Conservation (phyloP, 2,888 invertebrate genomes). For the Ichneumoninae sp. region DNA sequence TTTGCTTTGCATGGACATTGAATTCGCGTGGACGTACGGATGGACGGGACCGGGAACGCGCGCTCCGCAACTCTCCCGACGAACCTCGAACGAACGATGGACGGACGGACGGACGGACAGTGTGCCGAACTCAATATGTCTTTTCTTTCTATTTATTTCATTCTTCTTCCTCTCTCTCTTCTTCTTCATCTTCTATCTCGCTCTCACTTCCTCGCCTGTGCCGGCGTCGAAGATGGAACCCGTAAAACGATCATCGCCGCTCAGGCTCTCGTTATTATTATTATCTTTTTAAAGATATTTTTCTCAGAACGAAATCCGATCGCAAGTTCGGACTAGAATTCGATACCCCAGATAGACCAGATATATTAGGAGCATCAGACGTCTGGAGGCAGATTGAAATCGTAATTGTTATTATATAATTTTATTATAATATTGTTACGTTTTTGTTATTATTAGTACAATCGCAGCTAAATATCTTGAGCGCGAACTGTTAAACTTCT, state of each 20-base stretch:
- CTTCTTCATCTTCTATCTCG: constrained; percentile 1
- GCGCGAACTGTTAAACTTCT: too few species aligned
- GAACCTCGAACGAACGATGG: constrained; percentile 63
- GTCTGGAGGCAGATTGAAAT: too few species aligned
- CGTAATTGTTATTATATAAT: too few species aligned
- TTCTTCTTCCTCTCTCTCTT: constrained; percentile 10
- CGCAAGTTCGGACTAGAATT: not conserved
- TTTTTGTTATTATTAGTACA: too few species aligned
- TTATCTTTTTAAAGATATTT: not conserved
- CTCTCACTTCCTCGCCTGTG: not conserved
- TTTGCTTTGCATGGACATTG: constrained; percentile 84
- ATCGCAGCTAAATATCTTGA: too few species aligned
- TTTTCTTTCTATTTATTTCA: constrained; percentile 30
- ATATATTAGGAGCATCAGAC: too few species aligned
- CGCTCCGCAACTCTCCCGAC: constrained; percentile 55
- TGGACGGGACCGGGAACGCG: constrained; percentile 68
- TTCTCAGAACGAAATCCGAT: not conserved
- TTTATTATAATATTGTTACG: too few species aligned
- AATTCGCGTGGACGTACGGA: constrained; percentile 76
- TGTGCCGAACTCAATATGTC: constrained; percentile 50
- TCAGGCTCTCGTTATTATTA: constrained; percentile 15
- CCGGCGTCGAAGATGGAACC: constrained; percentile 39
- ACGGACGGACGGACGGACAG: constrained; percentile 69
- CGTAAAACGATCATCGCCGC: constrained; percentile 26
- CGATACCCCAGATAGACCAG: not conserved